Base-by-base conservation (phyloP, 1,140 invertebrate genomes). In the Ceratina calcarata region DNA sequence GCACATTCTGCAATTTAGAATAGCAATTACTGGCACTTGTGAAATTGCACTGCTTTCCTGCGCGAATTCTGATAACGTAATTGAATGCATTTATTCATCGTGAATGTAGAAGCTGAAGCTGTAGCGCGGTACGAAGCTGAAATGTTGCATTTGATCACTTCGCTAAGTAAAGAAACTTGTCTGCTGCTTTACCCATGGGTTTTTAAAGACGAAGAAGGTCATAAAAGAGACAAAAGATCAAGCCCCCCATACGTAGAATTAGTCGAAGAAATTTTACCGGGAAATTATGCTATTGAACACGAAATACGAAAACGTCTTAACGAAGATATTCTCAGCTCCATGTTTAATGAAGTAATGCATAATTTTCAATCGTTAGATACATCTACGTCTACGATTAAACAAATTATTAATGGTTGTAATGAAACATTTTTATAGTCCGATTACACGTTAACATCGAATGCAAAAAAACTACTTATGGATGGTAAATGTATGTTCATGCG, bases 101-200 rank as follows among this genome's bases (percentile, higher is more conserved):
- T 53, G 16, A 32, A 58, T 60, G 12, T 12, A 93, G 91, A 92
- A 69, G 84, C 87, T 22, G 89, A 91, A 86, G 78, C 82, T 57
- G 89, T 86, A 78, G 86, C 85, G 7, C 89, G 88, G 65, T 91
- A 92, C 45, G 91, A 93, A 78, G 88, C 91, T 4, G 88, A 92
- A 77, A 89, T 93, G 87, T 45, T 85, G 24, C 91, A 93, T 66
- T 81, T 87, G 0, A 87, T 83, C 7, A 85, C 72, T 12, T 84
- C 87, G 3, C 82, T 93, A 16, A 57, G 37, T 3, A 78, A 89
- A 1, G 90, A 93, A 82, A 92, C 90, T 8, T 90, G 87, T 61
- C 72, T 93, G n/a, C 73, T 93, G 45, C 53, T 93, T 0, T 93
- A 91, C 73, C 92, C 92, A 0, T 93, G 92, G 92, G 73, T 92